These are phyloP conservation scores for Atethmia centrago DNA, from an alignment of 2,888 invertebrate species.

Conservation along the genomic window DNA sequence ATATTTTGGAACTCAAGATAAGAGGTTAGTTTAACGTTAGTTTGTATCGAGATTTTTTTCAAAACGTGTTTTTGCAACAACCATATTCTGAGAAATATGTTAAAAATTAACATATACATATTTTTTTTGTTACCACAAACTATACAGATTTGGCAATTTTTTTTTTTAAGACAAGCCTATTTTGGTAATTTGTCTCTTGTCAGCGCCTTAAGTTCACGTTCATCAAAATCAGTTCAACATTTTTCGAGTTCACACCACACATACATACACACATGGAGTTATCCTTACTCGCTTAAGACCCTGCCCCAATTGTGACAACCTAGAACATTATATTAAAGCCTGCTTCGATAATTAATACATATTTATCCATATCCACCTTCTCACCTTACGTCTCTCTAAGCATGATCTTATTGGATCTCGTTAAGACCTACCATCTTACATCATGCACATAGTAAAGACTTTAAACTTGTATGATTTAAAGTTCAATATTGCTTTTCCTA, in stretches of 20 bases:
- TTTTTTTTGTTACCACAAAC: no score
- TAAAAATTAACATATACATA: no score
- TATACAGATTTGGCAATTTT: no score
- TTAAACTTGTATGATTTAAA: rapidly evolving
- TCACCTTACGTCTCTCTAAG: conserved; percentile 47
- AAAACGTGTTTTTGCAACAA: no score
- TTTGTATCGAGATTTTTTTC: no score
- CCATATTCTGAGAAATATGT: no score
- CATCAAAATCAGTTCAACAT: conserved; percentile 13
- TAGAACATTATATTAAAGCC: conserved; percentile 60
- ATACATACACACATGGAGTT: conserved; percentile 38
- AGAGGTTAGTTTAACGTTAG: no score
- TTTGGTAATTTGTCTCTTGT: no score
- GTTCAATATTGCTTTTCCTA: background rate
- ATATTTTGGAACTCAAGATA: no score
- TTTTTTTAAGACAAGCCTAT: no score
- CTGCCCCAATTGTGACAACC: conserved; percentile 64
- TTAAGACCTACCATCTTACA: conserved; percentile 46
- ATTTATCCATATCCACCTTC: conserved; percentile 61
- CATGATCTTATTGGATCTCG: conserved; percentile 54
- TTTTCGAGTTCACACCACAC: conserved; percentile 38
- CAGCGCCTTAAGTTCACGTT: background rate
- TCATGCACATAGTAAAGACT: background rate
- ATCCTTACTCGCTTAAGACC: conserved; percentile 58
- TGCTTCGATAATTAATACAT: conserved; percentile 65